Conservation (phyloP, 2,888 invertebrate species). For the Tetheella fluctuosa region DNA sequence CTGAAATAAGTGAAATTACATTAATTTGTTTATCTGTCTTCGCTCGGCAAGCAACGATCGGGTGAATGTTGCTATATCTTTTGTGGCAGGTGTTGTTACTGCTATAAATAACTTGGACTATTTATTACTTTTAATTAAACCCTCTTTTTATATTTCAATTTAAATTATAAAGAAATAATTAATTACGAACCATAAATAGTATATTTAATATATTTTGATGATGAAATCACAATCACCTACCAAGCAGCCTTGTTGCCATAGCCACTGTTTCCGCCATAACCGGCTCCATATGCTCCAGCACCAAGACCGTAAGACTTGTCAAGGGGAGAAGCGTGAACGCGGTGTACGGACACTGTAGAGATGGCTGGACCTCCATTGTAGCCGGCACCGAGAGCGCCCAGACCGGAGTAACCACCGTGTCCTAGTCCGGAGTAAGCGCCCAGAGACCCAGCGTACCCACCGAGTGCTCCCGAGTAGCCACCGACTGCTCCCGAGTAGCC, state of each 20-base stretch:
- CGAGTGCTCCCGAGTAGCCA: slow-evolving; percentile 13
- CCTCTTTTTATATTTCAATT: neutral
- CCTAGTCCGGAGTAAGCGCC: slow-evolving; percentile 17
- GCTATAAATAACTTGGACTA: too few relatives aligned
- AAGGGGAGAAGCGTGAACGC: slow-evolving; percentile 51
- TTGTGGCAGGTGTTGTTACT: neutral
- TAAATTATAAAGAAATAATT: neutral
- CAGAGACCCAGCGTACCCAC: slow-evolving; percentile 24
- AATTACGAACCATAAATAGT: neutral
- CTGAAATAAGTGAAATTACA: too few relatives aligned
- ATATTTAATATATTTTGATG: neutral
- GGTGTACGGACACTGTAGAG: slow-evolving; percentile 58
- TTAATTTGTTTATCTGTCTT: too few relatives aligned
- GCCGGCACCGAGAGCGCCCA: slow-evolving; percentile 15
- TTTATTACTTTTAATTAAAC: too few relatives aligned
- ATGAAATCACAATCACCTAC: slow-evolving; percentile 20
- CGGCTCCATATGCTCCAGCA: slow-evolving; percentile 39
- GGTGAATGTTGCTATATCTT: too few relatives aligned
- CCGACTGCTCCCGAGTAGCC: slow-evolving; percentile 21
- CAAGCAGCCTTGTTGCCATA: slow-evolving; percentile 34
- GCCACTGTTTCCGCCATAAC: slow-evolving; percentile 26
- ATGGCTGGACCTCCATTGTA: slow-evolving; percentile 44
- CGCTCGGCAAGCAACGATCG: too few relatives aligned
- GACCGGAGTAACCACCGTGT: slow-evolving; percentile 9
- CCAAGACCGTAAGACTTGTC: slow-evolving; percentile 45